Base-by-base conservation (phyloP, 2,113 vertebrate species). In the Oxyruncus cristatus region DNA sequence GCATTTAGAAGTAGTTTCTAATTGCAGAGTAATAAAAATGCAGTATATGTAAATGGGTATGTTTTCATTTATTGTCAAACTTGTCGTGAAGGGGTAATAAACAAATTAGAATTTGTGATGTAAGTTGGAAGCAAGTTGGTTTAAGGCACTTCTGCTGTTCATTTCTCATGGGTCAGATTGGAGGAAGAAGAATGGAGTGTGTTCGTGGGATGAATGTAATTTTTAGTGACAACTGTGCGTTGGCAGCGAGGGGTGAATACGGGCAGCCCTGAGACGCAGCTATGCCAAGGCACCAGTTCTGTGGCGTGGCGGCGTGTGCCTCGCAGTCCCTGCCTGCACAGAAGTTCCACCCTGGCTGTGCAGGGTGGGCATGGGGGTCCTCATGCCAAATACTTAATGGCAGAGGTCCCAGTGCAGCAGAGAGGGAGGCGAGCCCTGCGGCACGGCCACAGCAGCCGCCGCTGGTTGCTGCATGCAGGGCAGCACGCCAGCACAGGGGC, bases 311-410 rank as follows among this genome's bases (percentile, higher is more conserved):
- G 2, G 33, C 12, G 35, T 30, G 55, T 21, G 49, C 26, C 39
- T 42, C 0, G 0, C 2, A 0, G 26, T 13, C 28, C 9, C 46
- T 15, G 33, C 2, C 10, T 12, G 44, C n/a, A 15, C 12, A 6
- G 56, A 50, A 53, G 58, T 27, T 65, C 20, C 11, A 14, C 27
- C 28, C 41, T 4, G 61, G 22, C 28, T 0, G 1, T 21, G 7
- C 2, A 0, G 24, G 53, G 10, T 0, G 27, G 67, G 46, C 9
- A 2, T 0, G 50, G 46, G 58, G 24, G 4, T 27, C 28, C 33
- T 15, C 14, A 1, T 0, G 1, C 32, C 21, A 3, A 5, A 4
- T 14, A 3, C 6, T 5, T 27, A 4, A 9, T 15, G 71, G 49
- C 4, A 14, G 58, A 8, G 26, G 8, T 42, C 39, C 52, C 17